Conservation (phyloP, 1,140 invertebrate species). For the Samia ricini region DNA sequence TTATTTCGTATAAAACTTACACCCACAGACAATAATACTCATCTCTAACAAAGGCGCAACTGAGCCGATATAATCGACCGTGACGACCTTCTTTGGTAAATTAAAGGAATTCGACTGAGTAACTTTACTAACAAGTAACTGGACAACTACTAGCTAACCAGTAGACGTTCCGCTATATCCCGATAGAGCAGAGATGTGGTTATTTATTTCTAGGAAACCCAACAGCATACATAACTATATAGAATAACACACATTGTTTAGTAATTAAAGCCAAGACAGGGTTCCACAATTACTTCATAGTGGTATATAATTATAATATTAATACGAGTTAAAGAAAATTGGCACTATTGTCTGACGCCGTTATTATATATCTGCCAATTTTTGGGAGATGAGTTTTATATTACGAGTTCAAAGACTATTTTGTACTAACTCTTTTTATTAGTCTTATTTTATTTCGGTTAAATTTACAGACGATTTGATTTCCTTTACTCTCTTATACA, state of each 20-base stretch:
- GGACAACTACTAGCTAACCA: constrained; percentile 23
- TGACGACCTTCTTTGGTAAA: constrained; percentile 9
- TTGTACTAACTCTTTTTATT: not conserved
- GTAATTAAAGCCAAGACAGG: too few species aligned
- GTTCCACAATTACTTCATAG: too few species aligned
- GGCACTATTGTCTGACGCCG: too few species aligned
- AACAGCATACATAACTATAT: too few species aligned
- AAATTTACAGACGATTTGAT: not conserved
- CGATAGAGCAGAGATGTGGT: constrained; percentile 24
- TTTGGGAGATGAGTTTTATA: not conserved
- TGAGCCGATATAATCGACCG: not conserved
- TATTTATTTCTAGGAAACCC: too few species aligned
- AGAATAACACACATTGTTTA: too few species aligned
- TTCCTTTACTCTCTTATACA: not conserved
- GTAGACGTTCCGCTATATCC: constrained; percentile 13
- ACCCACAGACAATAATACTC: not conserved
- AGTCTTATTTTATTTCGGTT: not conserved
- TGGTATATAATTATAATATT: too few species aligned
- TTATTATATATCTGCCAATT: constrained; percentile 19
- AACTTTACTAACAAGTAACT: constrained; percentile 28
- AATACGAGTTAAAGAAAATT: too few species aligned
- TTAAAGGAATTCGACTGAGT: constrained; percentile 28
- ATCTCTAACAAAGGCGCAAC: not conserved
- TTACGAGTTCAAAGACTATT: not conserved
- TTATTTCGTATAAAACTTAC: constrained; percentile 1